These are phyloP conservation scores for Cryptoblepharus egeriae DNA, from an alignment of 2,797 vertebrate genomes.

Conservation along the genomic window DNA sequence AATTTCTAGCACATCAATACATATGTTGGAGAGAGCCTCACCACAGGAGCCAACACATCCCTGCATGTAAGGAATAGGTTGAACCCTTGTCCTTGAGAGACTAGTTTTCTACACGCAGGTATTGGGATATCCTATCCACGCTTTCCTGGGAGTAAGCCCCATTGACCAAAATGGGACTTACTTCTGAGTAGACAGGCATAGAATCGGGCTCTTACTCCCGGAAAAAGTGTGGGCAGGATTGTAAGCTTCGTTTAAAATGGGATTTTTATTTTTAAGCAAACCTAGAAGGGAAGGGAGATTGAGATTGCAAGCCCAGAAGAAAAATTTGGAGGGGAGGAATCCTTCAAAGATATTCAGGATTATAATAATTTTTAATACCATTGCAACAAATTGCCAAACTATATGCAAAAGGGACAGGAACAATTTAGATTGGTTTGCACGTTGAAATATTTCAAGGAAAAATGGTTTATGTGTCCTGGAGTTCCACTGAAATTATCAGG, in stretches of 20 bases:
- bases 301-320: not conserved
- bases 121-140: too few relatives aligned
- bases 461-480: not conserved
- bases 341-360: not conserved
- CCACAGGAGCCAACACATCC: not conserved
- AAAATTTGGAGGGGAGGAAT: too few relatives aligned
- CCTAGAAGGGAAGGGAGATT: not conserved
- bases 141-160: too few relatives aligned
- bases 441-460: not conserved
- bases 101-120: not conserved
- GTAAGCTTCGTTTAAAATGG: not conserved
- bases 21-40: not conserved
- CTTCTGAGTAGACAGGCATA: too few relatives aligned
- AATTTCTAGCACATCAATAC: too few relatives aligned
- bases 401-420: not conserved
- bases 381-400: not conserved
- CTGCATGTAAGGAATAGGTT: not conserved
- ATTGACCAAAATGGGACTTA: too few relatives aligned
- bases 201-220: too few relatives aligned
- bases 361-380: not conserved
- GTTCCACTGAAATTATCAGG: not conserved
- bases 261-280: not conserved
- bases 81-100: not conserved
- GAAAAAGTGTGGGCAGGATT: too few relatives aligned
- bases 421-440: not conserved